phyloP scores from a whole-genome alignment of 2,888 invertebrate species.

The Heliconius ismenius region DNA sequence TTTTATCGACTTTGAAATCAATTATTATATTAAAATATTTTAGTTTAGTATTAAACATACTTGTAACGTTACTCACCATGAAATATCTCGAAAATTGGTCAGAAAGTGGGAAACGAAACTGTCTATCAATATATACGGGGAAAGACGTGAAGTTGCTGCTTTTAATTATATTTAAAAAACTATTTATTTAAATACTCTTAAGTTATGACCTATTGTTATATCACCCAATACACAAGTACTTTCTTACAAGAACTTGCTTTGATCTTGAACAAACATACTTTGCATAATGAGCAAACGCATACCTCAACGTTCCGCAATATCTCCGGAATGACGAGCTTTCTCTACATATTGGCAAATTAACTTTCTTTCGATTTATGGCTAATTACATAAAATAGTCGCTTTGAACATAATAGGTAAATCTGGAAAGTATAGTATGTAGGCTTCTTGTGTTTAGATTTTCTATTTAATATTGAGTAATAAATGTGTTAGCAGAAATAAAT shows the following conservation, averaged over 20 bases:
- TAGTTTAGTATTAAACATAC: too few species aligned
- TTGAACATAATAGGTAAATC: background rate
- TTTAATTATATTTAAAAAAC: background rate
- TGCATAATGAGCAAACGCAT: slow-evolving; percentile 13
- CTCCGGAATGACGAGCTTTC: slow-evolving; percentile 22
- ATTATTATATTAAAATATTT: too few species aligned
- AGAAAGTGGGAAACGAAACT: too few species aligned
- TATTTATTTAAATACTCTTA: background rate
- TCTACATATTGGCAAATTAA: slow-evolving; percentile 8
- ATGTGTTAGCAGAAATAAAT: background rate
- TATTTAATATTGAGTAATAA: background rate
- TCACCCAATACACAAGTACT: background rate
- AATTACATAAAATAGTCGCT: slow-evolving; percentile 5
- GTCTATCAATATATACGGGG: too few species aligned
- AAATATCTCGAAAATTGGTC: too few species aligned
- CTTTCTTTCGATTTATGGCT: slow-evolving; percentile 12
- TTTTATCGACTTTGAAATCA: too few species aligned
- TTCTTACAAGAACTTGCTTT: background rate
- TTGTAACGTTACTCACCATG: too few species aligned
- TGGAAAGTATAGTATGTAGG: background rate
- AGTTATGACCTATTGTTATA: background rate
- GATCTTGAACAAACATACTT: slow-evolving; percentile 17
- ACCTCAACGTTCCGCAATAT: slow-evolving; percentile 10
- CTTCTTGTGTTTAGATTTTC: background rate
- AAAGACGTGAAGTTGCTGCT: too few species aligned